Base-by-base conservation (phyloP, 2,113 vertebrate genomes). In the Ceyx cyanopectus region DNA sequence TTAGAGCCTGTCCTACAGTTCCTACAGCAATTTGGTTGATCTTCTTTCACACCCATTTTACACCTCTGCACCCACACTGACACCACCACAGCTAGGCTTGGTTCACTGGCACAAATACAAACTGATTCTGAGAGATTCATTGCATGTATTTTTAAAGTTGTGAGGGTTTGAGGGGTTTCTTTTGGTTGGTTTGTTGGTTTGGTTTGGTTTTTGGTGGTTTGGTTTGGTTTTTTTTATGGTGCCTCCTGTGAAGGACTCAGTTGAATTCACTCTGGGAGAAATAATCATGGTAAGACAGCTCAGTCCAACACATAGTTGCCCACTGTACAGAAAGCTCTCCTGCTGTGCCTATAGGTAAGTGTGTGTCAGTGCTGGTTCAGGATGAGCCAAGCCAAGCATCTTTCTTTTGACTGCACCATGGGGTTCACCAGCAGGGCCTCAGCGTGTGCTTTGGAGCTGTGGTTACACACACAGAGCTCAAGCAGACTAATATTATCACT, bases 11-110 rank as follows among this genome's bases (percentile, higher is more conserved):
- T 60, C 80, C 88, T 84, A 90, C 61, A 78, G 54, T 81, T 88
- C 83, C 79, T 43, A 18, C 57, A 92, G 80, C 45, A 80, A 90
- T 93, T 90, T 1, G 1, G 58, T 63, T 93, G 85, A 95, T 85
- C 75, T 81, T 67, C 53, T 87, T 81, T 90, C 66, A 88, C 53
- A 89, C 40, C 53, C 27, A 6, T 92, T 90, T 85, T 68, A 86
- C 43, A 91, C 76, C 54, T 87, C 58, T 79, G 81, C 46, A 68
- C 72, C 54, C 62, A 78, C 0, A 0, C 37, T 69, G 90, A 78
- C 50, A 88, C 61, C 58, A 81, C 74, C 51, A 61, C 75, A 89
- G 37, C 54, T 26, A 62, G 37, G 58, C 69, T 58, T n/a, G 13
- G 69, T 61, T 93, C 54, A 22, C 50, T 40, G 58, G 30, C 57